Conservation (phyloP, 1,140 invertebrate genomes). For the Bicyclus anynana region DNA sequence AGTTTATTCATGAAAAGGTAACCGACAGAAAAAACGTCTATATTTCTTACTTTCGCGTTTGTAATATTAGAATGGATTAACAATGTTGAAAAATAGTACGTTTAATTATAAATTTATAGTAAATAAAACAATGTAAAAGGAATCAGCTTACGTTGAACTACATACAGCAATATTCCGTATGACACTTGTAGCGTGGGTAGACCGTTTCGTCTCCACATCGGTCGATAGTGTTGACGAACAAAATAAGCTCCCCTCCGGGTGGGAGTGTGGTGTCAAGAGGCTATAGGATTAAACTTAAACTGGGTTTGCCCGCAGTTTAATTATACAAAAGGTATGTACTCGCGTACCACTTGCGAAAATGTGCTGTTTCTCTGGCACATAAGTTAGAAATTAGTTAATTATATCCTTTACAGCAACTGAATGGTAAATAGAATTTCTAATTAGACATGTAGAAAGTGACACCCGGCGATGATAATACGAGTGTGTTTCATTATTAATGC, state of each 20-base stretch:
- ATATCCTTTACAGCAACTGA: slow-evolving; percentile 57
- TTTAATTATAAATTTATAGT: no score
- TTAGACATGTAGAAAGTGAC: slow-evolving; percentile 50
- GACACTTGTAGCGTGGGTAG: slow-evolving; percentile 51
- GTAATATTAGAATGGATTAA: no score
- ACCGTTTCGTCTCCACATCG: slow-evolving; percentile 60
- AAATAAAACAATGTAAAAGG: slow-evolving; percentile 43
- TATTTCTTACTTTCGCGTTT: no score
- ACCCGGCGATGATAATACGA: slow-evolving; percentile 41
- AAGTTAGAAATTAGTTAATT: slow-evolving; percentile 70
- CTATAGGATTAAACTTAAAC: slow-evolving; percentile 76
- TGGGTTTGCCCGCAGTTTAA: slow-evolving; percentile 73
- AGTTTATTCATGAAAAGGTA: no score
- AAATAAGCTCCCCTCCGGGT: slow-evolving; percentile 68
- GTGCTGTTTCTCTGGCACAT: slow-evolving; percentile 55
- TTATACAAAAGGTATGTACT: slow-evolving; percentile 74
- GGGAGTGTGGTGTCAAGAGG: slow-evolving; percentile 73
- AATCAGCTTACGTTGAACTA: slow-evolving; percentile 40
- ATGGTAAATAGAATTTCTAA: slow-evolving; percentile 61
- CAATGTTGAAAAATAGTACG: no score
- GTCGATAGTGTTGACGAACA: slow-evolving; percentile 75
- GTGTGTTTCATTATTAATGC: slow-evolving; percentile 38
- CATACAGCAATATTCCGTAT: slow-evolving; percentile 55
- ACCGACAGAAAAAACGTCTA: no score
- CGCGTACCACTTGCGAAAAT: slow-evolving; percentile 57